Evolutionary conservation across 1,140 invertebrate genomes (phyloP).

Genomic region (Drosophila melanogaster): Release_6_plus_ISO1_MT NT_037436.4:7512501-7513000

Average conservation of each 20-base stretch:
- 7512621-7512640: conserved; percentile 88
- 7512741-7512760: background rate
- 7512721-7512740: conserved; percentile 84
- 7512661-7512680: conserved; percentile 88
- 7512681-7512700: conserved; percentile 87
- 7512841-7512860: conserved; percentile 94
- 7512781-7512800: conserved; percentile 84
- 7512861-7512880: conserved; percentile 95
- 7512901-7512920: conserved; percentile 89
- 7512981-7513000: conserved; percentile 36
- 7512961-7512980: conserved; percentile 78
- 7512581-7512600: conserved; percentile 17
- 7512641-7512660: conserved; percentile 86
- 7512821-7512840: conserved; percentile 90
- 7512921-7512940: conserved; percentile 91
- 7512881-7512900: conserved; percentile 89
- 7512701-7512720: conserved; percentile 86
- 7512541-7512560: background rate
- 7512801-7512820: conserved; percentile 88
- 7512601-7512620: conserved; percentile 85
- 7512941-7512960: conserved; percentile 86
- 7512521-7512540: conserved; percentile 4
- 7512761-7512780: background rate
- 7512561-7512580: conserved; percentile 12
- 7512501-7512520: conserved; percentile 30